Base-by-base conservation (phyloP, 2,113 vertebrate genomes). In the Sorex fumeus region DNA sequence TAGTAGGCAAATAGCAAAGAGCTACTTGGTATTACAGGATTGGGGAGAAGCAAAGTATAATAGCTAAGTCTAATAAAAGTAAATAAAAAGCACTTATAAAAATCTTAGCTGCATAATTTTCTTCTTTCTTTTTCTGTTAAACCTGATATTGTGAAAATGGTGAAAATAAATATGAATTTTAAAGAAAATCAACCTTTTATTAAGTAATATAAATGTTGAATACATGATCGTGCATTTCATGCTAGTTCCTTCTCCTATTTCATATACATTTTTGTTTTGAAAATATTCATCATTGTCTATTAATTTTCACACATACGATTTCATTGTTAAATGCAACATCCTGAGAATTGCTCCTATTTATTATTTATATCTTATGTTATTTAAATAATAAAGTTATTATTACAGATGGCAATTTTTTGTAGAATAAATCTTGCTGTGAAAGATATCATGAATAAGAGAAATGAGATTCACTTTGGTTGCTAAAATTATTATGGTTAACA, bases 381-480 rank as follows among this genome's bases (percentile, higher is more conserved):
- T 91, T 27, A 89, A 74, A 77, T 45, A 28, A 30, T 81, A 86
- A 86, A 80, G 1, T 78, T n/a, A 16, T 76, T 47, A 91, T n/a
- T 40, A 80, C 30, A 72, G 77, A 69, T 80, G 32, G 9, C 16
- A 92, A 12, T 76, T 76, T 86, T 50, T 79, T 2, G 12, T 25
- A 87, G 8, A 66, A 34, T 91, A 92, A 87, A 81, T 8, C 34
- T 88, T 0, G 0, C 2, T 0, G 8, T 7, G 36, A 34, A 91
- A 62, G 8, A 16, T 23, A 80, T 1, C 23, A 25, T 4, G 34
- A 74, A 25, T 30, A 71, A 77, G 30, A 75, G 4, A 66, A n/a
- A 43, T 70, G 25, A 53, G 66, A 88, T 91, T 93, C 80, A 27
- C 75, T 77, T n/a, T 18, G 34, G 25, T 77, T 34, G 45, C 47